phyloP scores from a whole-genome alignment of 2,113 vertebrate genomes.

The Scomber japonicus region DNA sequence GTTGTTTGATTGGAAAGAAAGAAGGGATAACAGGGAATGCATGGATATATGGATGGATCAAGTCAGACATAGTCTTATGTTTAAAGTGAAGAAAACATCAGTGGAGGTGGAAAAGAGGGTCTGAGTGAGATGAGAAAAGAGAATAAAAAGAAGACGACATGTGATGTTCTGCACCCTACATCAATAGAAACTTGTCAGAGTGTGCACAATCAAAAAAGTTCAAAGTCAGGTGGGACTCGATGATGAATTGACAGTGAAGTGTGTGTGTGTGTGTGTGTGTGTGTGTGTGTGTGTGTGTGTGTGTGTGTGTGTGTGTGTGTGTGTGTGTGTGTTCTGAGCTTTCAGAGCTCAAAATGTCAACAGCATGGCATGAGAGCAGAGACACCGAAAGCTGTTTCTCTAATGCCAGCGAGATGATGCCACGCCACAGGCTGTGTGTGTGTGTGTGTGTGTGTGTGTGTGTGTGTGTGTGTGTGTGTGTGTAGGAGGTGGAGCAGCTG shows the following conservation, averaged over 20 bases:
- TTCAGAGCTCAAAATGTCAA: conserved; percentile 70
- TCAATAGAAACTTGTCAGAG: conserved; percentile 7
- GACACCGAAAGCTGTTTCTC: conserved; percentile 61
- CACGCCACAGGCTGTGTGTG: conserved; percentile 43
- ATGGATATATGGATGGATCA: too few species aligned
- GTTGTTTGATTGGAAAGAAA: too few species aligned
- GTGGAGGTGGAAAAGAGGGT: neutral
- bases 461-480: too few species aligned
- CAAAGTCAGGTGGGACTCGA: neutral
- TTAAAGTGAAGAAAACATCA: too few species aligned
- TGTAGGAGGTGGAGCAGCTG: conserved; percentile 59
- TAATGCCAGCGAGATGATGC: conserved; percentile 65
- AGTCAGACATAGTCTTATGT: too few species aligned
- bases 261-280: neutral
- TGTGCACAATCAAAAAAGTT: neutral
- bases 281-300: neutral
- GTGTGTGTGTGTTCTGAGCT: neutral
- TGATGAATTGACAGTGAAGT: neutral
- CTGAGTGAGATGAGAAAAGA: neutral
- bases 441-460: conserved; percentile 26
- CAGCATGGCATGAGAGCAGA: conserved; percentile 64
- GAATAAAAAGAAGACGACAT: neutral
- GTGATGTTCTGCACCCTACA: neutral
- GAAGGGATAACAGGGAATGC: too few species aligned
- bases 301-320: neutral